phyloP scores from a whole-genome alignment of 37 sponge, comb jelly and placozoan genomes.

The Spongilla lacustris region DNA sequence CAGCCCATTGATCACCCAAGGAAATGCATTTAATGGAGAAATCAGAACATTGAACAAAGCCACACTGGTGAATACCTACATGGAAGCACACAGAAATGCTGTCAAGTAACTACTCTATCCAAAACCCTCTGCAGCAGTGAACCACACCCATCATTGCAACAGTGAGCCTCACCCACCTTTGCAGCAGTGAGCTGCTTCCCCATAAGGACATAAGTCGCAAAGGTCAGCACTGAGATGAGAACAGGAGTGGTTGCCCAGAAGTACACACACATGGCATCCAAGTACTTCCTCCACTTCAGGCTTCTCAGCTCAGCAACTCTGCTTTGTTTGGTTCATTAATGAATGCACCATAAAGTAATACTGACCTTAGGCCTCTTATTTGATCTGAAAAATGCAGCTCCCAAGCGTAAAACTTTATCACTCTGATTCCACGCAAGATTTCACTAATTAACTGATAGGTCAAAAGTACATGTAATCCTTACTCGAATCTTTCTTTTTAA shows the following conservation, averaged over 20 bases:
- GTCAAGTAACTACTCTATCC: too few relatives aligned
- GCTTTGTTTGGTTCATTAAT: background rate
- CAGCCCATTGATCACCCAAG: constrained; percentile 97
- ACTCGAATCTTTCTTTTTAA: too few relatives aligned
- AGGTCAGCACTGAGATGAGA: constrained; percentile 93
- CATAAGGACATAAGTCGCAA: constrained; percentile 82
- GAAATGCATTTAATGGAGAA: constrained; percentile 96
- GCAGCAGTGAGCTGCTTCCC: constrained; percentile 92
- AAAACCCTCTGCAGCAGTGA: background rate
- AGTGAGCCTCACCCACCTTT: constrained; percentile 54
- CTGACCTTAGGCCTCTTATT: constrained; percentile 67
- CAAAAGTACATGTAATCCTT: too few relatives aligned
- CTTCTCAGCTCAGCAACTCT: constrained; percentile 77
- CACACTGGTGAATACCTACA: constrained; percentile 95
- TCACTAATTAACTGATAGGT: constrained; percentile 82
- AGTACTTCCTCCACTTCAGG: constrained; percentile 88
- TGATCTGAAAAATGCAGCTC: constrained; percentile 77
- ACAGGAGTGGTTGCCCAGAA: constrained; percentile 98
- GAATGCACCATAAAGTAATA: background rate
- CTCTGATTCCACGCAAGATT: constrained; percentile 84
- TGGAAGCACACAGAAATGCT: background rate
- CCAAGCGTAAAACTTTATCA: constrained; percentile 97
- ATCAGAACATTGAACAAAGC: constrained; percentile 94
- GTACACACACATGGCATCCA: constrained; percentile 98
- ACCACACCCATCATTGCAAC: background rate